Evolutionary conservation across 2,797 vertebrate species (phyloP).

Genomic region (Melanotaenia parkinsoni): DNA sequence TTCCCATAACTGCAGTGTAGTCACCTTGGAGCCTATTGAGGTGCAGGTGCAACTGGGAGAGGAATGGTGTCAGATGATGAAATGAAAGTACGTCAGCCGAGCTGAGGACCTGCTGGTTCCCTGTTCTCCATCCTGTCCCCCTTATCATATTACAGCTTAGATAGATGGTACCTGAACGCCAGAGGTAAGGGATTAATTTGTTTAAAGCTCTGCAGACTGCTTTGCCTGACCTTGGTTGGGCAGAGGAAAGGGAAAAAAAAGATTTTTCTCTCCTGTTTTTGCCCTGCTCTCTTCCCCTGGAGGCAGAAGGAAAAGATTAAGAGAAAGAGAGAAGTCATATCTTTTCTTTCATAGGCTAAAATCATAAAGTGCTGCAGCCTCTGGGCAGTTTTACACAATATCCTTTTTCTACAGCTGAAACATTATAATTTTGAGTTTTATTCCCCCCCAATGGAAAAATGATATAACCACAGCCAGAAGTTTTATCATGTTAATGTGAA

Average conservation of each 20-base stretch:
- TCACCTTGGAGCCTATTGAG: conserved; percentile 57
- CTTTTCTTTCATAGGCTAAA: conserved; percentile 41
- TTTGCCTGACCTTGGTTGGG: conserved; percentile 74
- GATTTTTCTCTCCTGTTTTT: conserved; percentile 33
- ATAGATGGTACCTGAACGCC: conserved; percentile 72
- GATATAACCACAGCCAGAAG: neutral
- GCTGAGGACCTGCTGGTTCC: conserved; percentile 59
- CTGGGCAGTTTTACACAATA: conserved; percentile 30
- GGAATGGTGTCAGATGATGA: conserved; percentile 65
- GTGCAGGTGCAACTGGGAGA: conserved; percentile 54
- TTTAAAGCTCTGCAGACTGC: conserved; percentile 75
- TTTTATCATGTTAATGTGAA: neutral
- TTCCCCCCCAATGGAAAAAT: neutral
- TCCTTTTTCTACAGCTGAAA: conserved; percentile 26
- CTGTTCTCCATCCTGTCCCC: conserved; percentile 57
- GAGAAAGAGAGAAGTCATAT: conserved; percentile 40
- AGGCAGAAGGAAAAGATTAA: conserved; percentile 56
- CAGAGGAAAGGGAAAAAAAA: conserved; percentile 23
- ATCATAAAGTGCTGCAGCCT: conserved; percentile 27
- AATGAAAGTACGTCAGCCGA: conserved; percentile 53
- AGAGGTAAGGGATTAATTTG: conserved; percentile 82
- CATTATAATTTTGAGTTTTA: conserved; percentile 5
- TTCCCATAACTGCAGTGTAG: conserved; percentile 39
- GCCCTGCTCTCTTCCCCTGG: conserved; percentile 42
- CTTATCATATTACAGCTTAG: conserved; percentile 80